These are phyloP conservation scores for Pogonomyrmex californicus DNA, from an alignment of 1,140 invertebrate species.

Conservation along the genomic window DNA sequence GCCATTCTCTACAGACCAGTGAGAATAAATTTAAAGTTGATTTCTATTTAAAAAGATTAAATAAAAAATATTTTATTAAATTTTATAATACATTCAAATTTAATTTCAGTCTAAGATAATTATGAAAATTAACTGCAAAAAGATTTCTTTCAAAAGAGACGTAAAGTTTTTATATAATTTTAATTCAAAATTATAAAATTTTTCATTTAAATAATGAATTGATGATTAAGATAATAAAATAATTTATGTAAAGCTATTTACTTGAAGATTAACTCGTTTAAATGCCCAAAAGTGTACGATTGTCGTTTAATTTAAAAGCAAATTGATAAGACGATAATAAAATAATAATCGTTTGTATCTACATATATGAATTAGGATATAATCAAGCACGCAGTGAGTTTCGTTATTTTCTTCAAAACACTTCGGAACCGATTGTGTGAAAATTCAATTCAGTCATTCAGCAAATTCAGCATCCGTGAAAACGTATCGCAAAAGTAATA, in stretches of 20 bases:
- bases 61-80: neutral
- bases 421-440: neutral
- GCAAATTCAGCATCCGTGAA: conserved; percentile 12
- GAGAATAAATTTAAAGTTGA: neutral
- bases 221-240: neutral
- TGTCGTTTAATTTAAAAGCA: conserved; percentile 27
- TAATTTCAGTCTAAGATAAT: conserved; percentile 16
- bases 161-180: neutral
- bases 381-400: neutral
- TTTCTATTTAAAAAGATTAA: neutral
- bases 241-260: conserved; percentile 6
- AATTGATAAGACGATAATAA: neutral
- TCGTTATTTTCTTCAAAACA: conserved; percentile 2
- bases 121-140: neutral
- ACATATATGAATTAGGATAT: neutral
- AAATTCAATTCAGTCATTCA: neutral
- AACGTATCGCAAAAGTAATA: conserved; percentile 19
- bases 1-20: too few species aligned
- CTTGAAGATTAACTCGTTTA: neutral
- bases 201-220: neutral
- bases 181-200: neutral
- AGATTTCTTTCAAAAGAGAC: neutral
- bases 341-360: neutral
- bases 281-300: neutral
- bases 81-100: conserved; percentile 14